Evolutionary conservation across 2,888 invertebrate genomes (phyloP), one percentile per base, ranked within the genome.

Genomic region (Spilosoma lubricipeda): DNA sequence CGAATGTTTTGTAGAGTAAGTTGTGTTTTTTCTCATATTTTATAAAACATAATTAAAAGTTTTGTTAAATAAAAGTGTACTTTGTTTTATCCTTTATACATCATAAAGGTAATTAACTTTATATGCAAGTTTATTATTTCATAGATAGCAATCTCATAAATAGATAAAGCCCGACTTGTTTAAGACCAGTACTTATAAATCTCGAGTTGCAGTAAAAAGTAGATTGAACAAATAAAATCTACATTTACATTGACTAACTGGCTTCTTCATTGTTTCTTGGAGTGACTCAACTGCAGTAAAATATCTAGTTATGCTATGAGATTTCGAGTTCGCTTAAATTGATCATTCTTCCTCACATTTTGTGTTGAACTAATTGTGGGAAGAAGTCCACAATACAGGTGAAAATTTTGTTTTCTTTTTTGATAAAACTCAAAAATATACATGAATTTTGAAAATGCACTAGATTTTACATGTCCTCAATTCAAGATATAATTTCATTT

Each of bases 221-320:
- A 59, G 66, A 70, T 66, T 72, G 63, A 63, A 27, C 72, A 68
- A 73, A 72, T 78, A 73, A 71, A 73, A 72, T 80, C 66, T 73
- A 65, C 59, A 77, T 75, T 69, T 70, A 68, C 45, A 48, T 73
- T 56, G 59, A 75, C 71, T 67, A 79, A 67, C 79, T 65, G 72
- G 67, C 45, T 72, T 45, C 65, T 63, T n/a, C 56, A 72, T 67
- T 72, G 72, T 77, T 59, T 74, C 73, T 69, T 67, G 64, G 75
- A 74, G 70, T 71, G 73, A 68, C 68, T 72, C 75, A 68, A 72
- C 65, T 72, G 76, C 69, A 52, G 75, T 71, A 64, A 27, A 59
- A 59, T n/a, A 39, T 36, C 30, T 56, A 71, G 63, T 78, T 65
- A 33, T 36, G 65, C 64, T 65, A 64, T 70, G 56, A 56, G 56